Percentiles rank a stretch among this genome's conserved stretches.
Evolutionary conservation across 2,797 vertebrate genomes (phyloP).

Genomic region (Mergus octosetaceus): DNA sequence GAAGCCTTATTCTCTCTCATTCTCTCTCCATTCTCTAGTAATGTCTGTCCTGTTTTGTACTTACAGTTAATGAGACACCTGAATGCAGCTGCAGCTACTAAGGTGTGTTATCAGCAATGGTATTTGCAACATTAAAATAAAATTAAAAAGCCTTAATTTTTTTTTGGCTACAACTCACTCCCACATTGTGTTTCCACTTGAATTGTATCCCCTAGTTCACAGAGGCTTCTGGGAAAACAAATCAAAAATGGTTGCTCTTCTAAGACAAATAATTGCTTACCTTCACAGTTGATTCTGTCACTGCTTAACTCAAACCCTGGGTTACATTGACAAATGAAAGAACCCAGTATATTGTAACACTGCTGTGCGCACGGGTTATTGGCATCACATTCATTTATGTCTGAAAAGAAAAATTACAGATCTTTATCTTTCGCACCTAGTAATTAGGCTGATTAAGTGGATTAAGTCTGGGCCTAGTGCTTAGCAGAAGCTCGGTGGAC

Average conservation of each 20-base stretch:
- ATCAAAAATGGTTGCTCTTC: neutral
- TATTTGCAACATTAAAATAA: neutral
- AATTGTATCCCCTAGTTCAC: neutral
- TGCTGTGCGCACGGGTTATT: constrained; percentile 92
- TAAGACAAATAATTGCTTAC: constrained; percentile 65
- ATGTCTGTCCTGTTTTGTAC: neutral
- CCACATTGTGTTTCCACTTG: neutral
- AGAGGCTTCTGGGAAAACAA: neutral
- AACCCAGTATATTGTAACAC: constrained; percentile 95
- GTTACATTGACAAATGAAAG: constrained; percentile 95
- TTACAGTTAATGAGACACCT: neutral
- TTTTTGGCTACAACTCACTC: neutral
- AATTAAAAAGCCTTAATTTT: neutral
- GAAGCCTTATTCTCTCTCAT: neutral
- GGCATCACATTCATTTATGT: constrained; percentile 92
- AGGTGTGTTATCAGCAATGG: neutral
- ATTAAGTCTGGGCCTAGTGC: constrained; percentile 11
- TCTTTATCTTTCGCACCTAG: constrained; percentile 11
- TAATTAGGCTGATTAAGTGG: constrained; percentile 20
- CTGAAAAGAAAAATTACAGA: constrained; percentile 79
- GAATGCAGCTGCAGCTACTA: neutral
- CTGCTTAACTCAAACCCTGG: constrained; percentile 91
- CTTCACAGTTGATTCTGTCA: constrained; percentile 91
- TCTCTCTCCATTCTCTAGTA: too few species aligned
- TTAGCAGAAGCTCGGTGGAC: constrained; percentile 50